Evolutionary conservation across 2,888 invertebrate species (phyloP), one percentile per base, ranked within the genome.

Genomic region (Conchocele bisecta): DNA sequence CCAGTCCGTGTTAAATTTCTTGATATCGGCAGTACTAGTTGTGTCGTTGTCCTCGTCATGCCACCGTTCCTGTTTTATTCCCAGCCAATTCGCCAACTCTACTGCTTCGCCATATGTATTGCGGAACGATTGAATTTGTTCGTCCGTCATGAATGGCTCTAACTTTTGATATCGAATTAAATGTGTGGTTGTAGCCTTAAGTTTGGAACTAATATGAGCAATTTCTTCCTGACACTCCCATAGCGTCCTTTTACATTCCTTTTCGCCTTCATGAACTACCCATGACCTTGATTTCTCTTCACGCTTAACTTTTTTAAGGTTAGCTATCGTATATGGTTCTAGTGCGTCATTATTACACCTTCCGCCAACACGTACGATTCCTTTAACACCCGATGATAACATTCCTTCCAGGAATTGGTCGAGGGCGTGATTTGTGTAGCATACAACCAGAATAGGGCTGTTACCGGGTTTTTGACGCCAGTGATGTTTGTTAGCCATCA

Each of bases 401-500:
- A 90, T 82, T 17, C 87, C 89, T 66, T 88, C 85, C 20, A 90
- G 66, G 73, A 90, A 90, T 73, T 90, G 88, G 72, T 90, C 90
- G 35, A 91, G 74, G 4, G 91, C 90, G 81, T 90, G 90, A 57
- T 91, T 91, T 11, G 90, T 91, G 76, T 88, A 90, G 63, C 89
- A 89, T n/a, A 90, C 87, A 24, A 90, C 83, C 7, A 91, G 67
- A 22, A 91, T 88, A 4, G 89, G 89, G 41, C 67, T 53, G 28
- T 54, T 60, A 11, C 71, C 35, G 35, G 33, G n/a, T 28, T 39
- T 28, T 5, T 56, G 28, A 4, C 41, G 68, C 92, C 93, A 93
- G 1, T 66, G 24, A 0, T 69, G n/a, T 20, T 78, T 76, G 88
- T 95, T 96, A 57, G 92, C 89, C 1, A 96, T 88, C 26, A 97